These are phyloP conservation scores for Baryphthengus martii DNA, from an alignment of 2,113 vertebrate genomes.

Conservation along the genomic window DNA sequence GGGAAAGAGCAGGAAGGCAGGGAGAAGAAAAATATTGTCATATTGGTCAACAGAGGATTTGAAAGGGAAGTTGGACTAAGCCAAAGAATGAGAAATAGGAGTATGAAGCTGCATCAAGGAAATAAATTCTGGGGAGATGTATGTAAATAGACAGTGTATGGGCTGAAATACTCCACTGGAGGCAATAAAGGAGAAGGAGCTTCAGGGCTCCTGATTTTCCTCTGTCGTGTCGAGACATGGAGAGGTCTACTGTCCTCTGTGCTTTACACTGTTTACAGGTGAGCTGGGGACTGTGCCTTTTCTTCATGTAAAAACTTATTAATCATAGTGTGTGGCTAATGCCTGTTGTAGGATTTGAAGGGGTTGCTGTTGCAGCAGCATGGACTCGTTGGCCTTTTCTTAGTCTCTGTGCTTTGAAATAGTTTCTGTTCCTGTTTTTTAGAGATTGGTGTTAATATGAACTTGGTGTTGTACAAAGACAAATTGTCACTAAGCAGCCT, in stretches of 20 bases:
- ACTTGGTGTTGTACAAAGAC: neutral
- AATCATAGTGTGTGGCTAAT: neutral
- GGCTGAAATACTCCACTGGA: neutral
- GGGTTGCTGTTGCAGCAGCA: neutral
- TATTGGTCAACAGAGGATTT: neutral
- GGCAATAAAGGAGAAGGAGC: neutral
- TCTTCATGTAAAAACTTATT: neutral
- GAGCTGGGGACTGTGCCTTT: neutral
- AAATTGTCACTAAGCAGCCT: neutral
- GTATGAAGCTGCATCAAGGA: neutral
- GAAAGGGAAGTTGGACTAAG: neutral
- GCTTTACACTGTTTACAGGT: neutral
- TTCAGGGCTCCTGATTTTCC: neutral
- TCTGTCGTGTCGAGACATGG: accelerated
- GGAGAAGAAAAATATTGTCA: neutral
- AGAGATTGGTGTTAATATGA: neutral
- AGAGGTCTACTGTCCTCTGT: neutral
- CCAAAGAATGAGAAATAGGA: neutral
- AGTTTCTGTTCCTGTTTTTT: neutral
- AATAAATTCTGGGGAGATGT: neutral
- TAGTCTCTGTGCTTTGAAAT: neutral
- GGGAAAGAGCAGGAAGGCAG: neutral
- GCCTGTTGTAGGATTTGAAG: neutral
- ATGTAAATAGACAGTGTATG: neutral
- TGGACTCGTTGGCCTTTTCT: neutral